Conservation (phyloP, 2,113 vertebrate genomes). For the Heterotis niloticus region DNA sequence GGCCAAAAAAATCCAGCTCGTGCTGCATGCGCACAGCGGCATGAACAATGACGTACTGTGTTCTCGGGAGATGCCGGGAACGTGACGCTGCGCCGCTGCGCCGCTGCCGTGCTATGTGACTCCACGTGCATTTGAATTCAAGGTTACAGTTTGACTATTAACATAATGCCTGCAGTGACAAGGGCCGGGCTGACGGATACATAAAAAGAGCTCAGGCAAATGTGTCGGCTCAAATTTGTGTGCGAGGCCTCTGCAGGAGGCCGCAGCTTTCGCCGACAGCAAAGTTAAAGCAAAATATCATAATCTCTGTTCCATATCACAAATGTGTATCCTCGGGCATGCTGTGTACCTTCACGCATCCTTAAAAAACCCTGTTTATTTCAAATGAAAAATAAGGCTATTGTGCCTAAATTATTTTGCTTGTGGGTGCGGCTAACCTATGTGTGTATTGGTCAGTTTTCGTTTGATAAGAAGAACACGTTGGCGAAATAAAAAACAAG, state of each 20-base stretch:
- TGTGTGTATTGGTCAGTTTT: neutral
- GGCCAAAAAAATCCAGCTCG: neutral
- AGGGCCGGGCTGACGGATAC: neutral
- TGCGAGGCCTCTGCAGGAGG: neutral
- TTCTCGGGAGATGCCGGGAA: neutral
- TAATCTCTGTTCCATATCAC: neutral
- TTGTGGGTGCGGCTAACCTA: neutral
- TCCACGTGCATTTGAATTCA: constrained; percentile 17
- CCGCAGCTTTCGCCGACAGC: neutral
- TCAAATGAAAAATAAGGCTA: no score
- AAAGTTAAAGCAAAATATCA: neutral
- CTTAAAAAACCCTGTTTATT: no score
- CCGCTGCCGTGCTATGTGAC: neutral
- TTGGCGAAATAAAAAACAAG: neutral
- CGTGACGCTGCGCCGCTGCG: neutral
- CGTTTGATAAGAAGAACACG: neutral
- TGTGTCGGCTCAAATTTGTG: neutral
- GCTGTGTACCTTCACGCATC: no score
- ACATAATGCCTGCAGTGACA: neutral
- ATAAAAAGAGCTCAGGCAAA: neutral
- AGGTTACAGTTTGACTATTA: constrained; percentile 1
- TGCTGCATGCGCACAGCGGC: no score
- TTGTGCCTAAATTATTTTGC: no score
- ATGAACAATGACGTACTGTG: neutral
- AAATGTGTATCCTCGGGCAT: no score